These are phyloP conservation scores for Plemyria rubiginata DNA, from an alignment of 2,888 invertebrate genomes.

Conservation along the genomic window DNA sequence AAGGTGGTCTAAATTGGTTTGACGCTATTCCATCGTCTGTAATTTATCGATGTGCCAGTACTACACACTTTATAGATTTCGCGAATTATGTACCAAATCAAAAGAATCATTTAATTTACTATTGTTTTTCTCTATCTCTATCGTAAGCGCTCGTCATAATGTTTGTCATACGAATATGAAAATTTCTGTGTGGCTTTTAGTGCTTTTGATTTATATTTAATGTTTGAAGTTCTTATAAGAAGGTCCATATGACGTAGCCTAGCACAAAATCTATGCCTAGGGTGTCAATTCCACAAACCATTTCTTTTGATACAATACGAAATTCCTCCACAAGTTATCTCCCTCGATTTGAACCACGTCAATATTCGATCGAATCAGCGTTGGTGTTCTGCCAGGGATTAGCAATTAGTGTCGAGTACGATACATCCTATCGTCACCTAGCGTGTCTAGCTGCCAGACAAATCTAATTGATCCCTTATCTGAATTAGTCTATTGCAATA, in stretches of 20 bases:
- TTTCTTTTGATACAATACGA: background rate
- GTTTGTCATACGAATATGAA: too few species aligned
- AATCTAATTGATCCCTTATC: constrained; percentile 7
- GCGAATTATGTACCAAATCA: constrained; percentile 12
- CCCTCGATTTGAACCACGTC: constrained; percentile 20
- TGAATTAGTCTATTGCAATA: constrained; percentile 7
- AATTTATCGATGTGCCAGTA: constrained; percentile 33
- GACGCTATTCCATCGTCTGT: constrained; percentile 36
- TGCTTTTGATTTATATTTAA: too few species aligned
- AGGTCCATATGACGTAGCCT: too few species aligned
- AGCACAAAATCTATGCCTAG: background rate
- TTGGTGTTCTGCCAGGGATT: constrained; percentile 33
- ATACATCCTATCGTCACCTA: constrained; percentile 10
- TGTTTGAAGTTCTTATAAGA: too few species aligned
- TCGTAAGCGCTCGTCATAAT: background rate
- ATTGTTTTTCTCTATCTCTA: constrained; percentile 1
- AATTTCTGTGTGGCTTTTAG: too few species aligned
- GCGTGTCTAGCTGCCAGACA: background rate
- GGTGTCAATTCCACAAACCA: constrained; percentile 4
- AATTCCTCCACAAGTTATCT: constrained; percentile 4
- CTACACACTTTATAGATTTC: constrained; percentile 22
- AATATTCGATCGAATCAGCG: constrained; percentile 29
- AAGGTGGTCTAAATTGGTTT: constrained; percentile 68
- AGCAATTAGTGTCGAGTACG: constrained; percentile 29
- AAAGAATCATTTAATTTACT: background rate